A percentile compares a stretch with the other conserved stretches of the same genome.
These are phyloP conservation scores for Egretta garzetta DNA, from an alignment of 2,113 vertebrate species.

Conservation along the genomic window DNA sequence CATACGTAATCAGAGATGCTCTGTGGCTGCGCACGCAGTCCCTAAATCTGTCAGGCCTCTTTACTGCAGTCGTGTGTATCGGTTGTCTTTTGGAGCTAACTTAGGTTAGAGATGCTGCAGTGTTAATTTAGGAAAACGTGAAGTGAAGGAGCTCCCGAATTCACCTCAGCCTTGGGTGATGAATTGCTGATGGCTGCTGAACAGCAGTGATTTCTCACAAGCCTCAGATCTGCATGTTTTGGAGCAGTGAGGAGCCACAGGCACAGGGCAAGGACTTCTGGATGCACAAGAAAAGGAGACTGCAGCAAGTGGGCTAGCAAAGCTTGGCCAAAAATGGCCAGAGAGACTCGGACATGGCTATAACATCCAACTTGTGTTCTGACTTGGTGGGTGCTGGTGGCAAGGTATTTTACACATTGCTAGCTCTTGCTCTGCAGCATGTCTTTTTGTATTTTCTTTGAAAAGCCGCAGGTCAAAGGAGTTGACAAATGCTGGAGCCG, in stretches of 20 bases:
- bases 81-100: background rate
- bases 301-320: background rate
- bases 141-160: background rate
- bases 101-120: background rate
- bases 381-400: background rate
- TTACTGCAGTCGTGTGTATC: background rate
- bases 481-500: background rate
- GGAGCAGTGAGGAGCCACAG: background rate
- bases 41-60: background rate
- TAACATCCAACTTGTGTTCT: background rate
- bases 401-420: background rate
- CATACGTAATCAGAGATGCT: background rate
- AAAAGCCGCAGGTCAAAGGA: background rate
- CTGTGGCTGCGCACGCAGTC: background rate
- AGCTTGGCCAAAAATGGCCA: background rate
- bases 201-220: background rate
- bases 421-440: background rate
- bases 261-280: background rate
- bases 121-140: background rate
- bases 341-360: background rate
- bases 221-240: rapidly evolving
- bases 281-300: rapidly evolving
- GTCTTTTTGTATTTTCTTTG: background rate
- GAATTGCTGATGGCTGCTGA: background rate
- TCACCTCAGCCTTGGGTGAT: background rate